Percentiles rank a stretch among this genome's conserved stretches.
Conservation (phyloP, 2,888 invertebrate genomes). For the Diabrotica balteata region DNA sequence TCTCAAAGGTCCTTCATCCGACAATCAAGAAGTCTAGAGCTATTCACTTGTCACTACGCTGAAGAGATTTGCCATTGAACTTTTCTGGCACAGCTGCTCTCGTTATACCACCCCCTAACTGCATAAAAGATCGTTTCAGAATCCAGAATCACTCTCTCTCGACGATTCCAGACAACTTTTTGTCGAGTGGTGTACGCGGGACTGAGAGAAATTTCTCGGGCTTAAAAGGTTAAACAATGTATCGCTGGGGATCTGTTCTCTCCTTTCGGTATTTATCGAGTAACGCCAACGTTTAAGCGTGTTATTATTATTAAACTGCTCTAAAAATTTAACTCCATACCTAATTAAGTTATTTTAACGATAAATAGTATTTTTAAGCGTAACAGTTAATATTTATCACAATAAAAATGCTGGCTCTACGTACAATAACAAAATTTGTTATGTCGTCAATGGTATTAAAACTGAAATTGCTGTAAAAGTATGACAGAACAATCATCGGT, state of each 20-base stretch:
- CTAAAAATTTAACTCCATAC: too few relatives aligned
- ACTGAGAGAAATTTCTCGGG: not conserved
- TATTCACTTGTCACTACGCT: conserved; percentile 26
- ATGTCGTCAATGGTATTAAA: too few relatives aligned
- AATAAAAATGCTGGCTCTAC: too few relatives aligned
- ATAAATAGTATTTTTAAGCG: too few relatives aligned
- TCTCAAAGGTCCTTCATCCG: conserved; percentile 27
- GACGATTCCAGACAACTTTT: conserved; percentile 14
- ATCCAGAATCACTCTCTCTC: conserved; percentile 1
- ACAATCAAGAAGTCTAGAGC: conserved; percentile 24
- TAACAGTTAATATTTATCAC: too few relatives aligned
- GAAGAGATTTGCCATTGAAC: conserved; percentile 30
- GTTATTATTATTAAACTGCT: too few relatives aligned
- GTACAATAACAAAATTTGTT: too few relatives aligned
- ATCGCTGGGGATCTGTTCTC: not conserved
- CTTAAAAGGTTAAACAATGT: not conserved
- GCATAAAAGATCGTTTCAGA: conserved; percentile 25
- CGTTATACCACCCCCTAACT: conserved; percentile 20
- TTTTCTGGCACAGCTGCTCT: conserved; percentile 29
- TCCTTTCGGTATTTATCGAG: too few relatives aligned
- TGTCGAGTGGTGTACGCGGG: conserved; percentile 10
- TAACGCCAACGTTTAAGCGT: too few relatives aligned
- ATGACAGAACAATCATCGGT: too few relatives aligned
- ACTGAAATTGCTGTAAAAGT: too few relatives aligned
- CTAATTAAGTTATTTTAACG: too few relatives aligned